A percentile compares a stretch with the other conserved stretches of the same genome.
These are phyloP conservation scores for Phyto melanocephala DNA, from an alignment of 2,888 invertebrate genomes.

Conservation along the genomic window DNA sequence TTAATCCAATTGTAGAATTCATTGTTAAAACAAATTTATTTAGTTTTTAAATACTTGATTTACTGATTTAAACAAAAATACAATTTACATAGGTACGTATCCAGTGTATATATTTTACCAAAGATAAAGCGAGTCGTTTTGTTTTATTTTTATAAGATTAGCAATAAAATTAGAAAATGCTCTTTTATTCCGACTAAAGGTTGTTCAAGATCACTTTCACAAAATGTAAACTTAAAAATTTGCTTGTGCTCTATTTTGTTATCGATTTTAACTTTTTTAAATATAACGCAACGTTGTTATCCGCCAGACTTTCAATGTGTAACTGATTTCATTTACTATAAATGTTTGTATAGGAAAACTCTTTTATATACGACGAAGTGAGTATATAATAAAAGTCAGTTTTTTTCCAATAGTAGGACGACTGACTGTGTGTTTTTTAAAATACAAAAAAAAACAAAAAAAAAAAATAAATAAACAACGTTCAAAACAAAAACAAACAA, in stretches of 20 bases:
- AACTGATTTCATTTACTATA: slow-evolving; percentile 71
- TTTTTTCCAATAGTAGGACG: slow-evolving; percentile 32
- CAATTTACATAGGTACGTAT: not conserved
- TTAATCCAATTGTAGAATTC: slow-evolving; percentile 70
- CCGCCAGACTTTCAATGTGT: slow-evolving; percentile 67
- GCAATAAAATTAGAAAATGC: not conserved
- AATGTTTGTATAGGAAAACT: slow-evolving; percentile 72
- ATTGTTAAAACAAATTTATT: slow-evolving; percentile 60
- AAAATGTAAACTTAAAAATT: not conserved
- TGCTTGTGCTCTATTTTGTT: not conserved
- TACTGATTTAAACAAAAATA: not conserved
- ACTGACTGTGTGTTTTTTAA: slow-evolving; percentile 11
- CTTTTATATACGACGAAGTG: slow-evolving; percentile 51
- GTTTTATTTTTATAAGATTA: slow-evolving; percentile 24
- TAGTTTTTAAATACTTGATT: not conserved
- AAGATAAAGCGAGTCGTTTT: slow-evolving; percentile 33
- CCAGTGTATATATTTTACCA: not conserved
- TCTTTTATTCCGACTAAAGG: not conserved
- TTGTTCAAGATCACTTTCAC: slow-evolving; percentile 42
- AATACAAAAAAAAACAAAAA: not conserved
- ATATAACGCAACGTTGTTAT: slow-evolving; percentile 62
- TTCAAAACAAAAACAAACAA: slow-evolving; percentile 28
- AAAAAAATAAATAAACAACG: slow-evolving; percentile 23
- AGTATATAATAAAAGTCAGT: not conserved
- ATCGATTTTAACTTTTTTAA: not conserved